Evolutionary conservation across 2,113 vertebrate genomes (phyloP).

Genomic region (Menidia beryllina): DNA sequence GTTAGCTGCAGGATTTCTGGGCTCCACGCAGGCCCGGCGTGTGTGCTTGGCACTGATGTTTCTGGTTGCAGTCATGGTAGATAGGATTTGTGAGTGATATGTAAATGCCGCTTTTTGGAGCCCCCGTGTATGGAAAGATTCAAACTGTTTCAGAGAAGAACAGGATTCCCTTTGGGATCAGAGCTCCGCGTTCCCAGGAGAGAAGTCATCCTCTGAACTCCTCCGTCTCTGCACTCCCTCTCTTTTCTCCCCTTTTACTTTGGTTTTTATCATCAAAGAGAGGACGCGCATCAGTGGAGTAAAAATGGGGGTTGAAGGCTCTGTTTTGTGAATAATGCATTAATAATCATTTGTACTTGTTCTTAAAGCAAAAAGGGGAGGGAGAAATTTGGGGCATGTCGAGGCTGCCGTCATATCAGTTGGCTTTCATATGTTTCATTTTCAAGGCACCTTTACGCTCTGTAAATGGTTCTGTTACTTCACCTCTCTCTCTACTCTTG

Average conservation of each 20-base stretch:
- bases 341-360: conserved; percentile 62
- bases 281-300: conserved; percentile 61
- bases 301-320: conserved; percentile 58
- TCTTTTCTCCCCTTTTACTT: conserved; percentile 56
- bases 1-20: conserved; percentile 9
- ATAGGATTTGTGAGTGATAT: conserved; percentile 56
- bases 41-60: conserved; percentile 19
- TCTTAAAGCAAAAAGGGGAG: conserved; percentile 48
- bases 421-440: conserved; percentile 39
- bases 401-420: conserved; percentile 37
- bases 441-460: conserved; percentile 61
- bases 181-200: conserved; percentile 61
- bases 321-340: conserved; percentile 78
- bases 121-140: conserved; percentile 51
- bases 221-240: conserved; percentile 56
- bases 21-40: conserved; percentile 12
- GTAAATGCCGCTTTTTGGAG: conserved; percentile 60
- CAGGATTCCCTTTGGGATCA: conserved; percentile 59
- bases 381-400: conserved; percentile 60
- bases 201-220: conserved; percentile 69
- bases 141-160: conserved; percentile 55
- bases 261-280: conserved; percentile 76
- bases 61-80: conserved; percentile 35
- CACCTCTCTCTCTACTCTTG: conserved; percentile 49
- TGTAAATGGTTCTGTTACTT: conserved; percentile 57